Conservation (phyloP, 2,888 invertebrate species). For the Choristoneura rosaceana region DNA sequence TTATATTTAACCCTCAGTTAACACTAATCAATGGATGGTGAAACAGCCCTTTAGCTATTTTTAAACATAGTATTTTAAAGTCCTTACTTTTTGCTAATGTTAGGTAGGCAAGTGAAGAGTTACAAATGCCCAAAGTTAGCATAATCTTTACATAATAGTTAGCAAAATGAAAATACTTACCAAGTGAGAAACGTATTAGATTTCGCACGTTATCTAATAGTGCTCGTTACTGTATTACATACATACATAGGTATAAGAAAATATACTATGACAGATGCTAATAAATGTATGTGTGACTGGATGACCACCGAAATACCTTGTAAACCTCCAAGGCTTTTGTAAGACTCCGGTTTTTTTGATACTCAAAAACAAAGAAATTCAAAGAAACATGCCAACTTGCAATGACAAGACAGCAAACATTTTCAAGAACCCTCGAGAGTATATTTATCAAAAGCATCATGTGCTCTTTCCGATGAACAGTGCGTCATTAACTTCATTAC, state of each 20-base stretch:
- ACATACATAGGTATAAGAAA: no score
- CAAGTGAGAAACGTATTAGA: slow-evolving; percentile 31
- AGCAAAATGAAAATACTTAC: slow-evolving; percentile 7
- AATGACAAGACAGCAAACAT: slow-evolving; percentile 1
- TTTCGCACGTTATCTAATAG: slow-evolving; percentile 18
- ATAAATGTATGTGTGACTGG: neutral
- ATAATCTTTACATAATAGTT: slow-evolving; percentile 29
- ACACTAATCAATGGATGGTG: no score
- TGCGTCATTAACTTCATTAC: neutral
- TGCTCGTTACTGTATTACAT: slow-evolving; percentile 22
- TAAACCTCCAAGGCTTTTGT: no score
- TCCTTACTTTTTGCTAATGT: neutral
- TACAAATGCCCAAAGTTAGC: neutral
- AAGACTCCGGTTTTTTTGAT: no score
- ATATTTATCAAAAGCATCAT: slow-evolving; percentile 10
- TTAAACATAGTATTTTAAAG: neutral
- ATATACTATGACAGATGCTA: neutral
- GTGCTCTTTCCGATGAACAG: slow-evolving; percentile 3
- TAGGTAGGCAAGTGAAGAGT: neutral
- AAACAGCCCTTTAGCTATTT: no score
- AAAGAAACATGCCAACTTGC: slow-evolving; percentile 1
- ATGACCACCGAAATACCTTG: no score
- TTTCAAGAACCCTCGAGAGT: slow-evolving; percentile 8
- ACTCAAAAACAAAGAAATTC: neutral
- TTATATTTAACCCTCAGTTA: no score